Percentiles rank a stretch among this genome's conserved stretches.
Evolutionary conservation across 2,113 vertebrate genomes (phyloP).

Genomic region (Cololabis saira): DNA sequence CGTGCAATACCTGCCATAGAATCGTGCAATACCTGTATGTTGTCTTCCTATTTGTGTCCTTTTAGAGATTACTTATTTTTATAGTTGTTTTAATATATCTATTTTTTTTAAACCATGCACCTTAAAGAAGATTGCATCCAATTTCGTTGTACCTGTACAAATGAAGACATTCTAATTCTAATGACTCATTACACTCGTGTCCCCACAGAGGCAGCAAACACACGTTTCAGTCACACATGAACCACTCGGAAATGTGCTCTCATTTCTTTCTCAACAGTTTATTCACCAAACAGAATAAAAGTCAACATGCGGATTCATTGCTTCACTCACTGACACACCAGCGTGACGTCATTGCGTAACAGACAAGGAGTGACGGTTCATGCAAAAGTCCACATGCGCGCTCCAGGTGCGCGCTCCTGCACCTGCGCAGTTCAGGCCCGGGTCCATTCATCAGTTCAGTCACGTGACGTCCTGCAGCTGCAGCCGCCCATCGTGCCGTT

Average conservation of each 20-base stretch:
- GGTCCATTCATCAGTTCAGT: conserved; percentile 14
- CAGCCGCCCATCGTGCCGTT: background rate
- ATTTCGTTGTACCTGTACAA: no score
- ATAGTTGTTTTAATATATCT: no score
- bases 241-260: conserved; percentile 34
- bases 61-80: no score
- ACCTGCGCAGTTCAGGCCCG: conserved; percentile 21
- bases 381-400: background rate
- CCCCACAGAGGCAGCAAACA: no score
- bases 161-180: no score
- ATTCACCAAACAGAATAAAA: conserved; percentile 42
- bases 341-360: conserved; percentile 1
- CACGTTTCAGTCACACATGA: conserved; percentile 6
- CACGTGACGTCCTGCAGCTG: conserved; percentile 7
- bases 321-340: conserved; percentile 25
- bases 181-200: no score
- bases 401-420: conserved; percentile 32
- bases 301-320: conserved; percentile 18
- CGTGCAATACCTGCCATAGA: no score
- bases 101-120: no score
- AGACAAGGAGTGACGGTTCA: background rate
- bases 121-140: no score
- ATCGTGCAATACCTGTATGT: no score
- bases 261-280: conserved; percentile 52
- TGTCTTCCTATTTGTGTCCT: no score